Evolutionary conservation across 2,888 invertebrate genomes (phyloP).

Genomic region (Eumerus sabulonum): DNA sequence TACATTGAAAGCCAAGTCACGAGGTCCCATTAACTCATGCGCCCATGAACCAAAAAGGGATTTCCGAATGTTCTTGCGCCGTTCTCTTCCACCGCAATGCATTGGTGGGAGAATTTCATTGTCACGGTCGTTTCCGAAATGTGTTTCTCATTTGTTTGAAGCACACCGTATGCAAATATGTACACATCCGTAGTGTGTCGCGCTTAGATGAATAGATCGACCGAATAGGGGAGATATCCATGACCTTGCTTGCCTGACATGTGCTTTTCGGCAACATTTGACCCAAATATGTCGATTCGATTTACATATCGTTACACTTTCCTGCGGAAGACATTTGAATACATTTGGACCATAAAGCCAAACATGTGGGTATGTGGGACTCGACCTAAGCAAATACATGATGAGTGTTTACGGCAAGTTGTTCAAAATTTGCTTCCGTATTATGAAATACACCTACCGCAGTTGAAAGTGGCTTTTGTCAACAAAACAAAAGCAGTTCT

Average conservation of each 20-base stretch:
- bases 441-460: too few species aligned
- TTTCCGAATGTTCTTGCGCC: background rate
- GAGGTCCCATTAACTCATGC: background rate
- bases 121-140: constrained; percentile 57
- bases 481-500: too few species aligned
- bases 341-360: background rate
- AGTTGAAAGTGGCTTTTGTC: too few species aligned
- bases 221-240: constrained; percentile 23
- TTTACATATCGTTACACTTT: constrained; percentile 28
- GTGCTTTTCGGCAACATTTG: constrained; percentile 22
- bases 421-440: too few species aligned
- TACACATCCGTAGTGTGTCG: background rate
- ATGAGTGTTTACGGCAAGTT: too few species aligned
- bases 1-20: constrained; percentile 37
- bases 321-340: constrained; percentile 18
- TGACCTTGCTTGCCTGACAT: constrained; percentile 40
- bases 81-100: too few species aligned
- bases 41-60: constrained; percentile 24
- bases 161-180: constrained; percentile 47
- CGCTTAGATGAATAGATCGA: background rate
- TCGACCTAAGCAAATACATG: too few species aligned
- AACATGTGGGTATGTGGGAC: too few species aligned
- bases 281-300: constrained; percentile 24
- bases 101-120: constrained; percentile 47
- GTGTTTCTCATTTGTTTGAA: constrained; percentile 43